Percentiles rank a stretch among this genome's conserved stretches.
Evolutionary conservation across 2,113 vertebrate species (phyloP).

Genomic region (Lampris megalopsis): DNA sequence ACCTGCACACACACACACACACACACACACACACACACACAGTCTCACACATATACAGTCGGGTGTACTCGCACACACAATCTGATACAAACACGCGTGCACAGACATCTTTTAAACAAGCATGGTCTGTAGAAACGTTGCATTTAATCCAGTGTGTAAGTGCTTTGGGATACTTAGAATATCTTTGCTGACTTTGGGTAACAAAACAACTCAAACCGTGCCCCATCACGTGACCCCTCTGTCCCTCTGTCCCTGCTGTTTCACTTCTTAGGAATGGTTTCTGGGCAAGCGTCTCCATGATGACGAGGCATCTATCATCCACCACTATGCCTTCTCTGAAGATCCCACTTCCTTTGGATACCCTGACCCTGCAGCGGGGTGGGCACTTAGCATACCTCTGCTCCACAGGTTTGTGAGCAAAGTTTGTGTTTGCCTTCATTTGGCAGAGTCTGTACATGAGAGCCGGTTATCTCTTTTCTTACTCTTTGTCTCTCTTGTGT

Average conservation of each 20-base stretch:
- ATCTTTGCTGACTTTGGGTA: too few species aligned
- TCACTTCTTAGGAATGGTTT: conserved; percentile 88
- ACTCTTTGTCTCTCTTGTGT: conserved; percentile 30
- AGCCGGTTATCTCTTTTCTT: not conserved
- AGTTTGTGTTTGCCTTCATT: not conserved
- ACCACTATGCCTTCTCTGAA: conserved; percentile 95
- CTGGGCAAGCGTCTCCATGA: conserved; percentile 90
- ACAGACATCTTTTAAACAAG: too few species aligned
- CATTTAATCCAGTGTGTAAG: too few species aligned
- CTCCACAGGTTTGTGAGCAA: conserved; percentile 83
- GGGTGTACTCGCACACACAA: too few species aligned
- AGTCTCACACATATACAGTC: not conserved
- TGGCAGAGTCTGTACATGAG: not conserved
- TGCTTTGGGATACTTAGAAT: too few species aligned
- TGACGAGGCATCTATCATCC: conserved; percentile 91
- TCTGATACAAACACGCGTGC: too few species aligned
- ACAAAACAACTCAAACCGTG: too few species aligned
- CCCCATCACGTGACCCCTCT: too few species aligned
- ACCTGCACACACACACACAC: conserved; percentile 5
- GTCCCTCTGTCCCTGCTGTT: not conserved
- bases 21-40: not conserved
- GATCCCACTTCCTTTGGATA: conserved; percentile 89
- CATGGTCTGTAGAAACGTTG: too few species aligned
- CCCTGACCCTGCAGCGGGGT: conserved; percentile 92
- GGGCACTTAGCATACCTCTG: conserved; percentile 89